Evolutionary conservation across 2,888 invertebrate genomes (phyloP), one percentile per base, ranked within the genome.

Genomic region (Gymnoscelis rufifasciata): DNA sequence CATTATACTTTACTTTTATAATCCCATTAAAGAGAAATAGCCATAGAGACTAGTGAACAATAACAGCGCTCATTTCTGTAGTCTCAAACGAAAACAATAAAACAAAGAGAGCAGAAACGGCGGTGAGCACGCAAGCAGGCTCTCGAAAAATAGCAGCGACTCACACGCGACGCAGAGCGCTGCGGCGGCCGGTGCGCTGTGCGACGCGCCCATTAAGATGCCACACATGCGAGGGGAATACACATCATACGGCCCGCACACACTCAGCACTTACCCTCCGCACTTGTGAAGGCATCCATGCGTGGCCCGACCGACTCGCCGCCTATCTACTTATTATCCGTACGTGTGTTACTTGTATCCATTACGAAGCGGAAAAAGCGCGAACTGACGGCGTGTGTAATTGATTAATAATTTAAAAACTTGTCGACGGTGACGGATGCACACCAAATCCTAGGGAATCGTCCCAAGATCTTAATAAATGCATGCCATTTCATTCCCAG

Each of bases 351-450:
- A 5, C 60, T 66, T 74, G 78, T 80, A 78, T 86, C 79, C 80
- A 87, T 86, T 84, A 86, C 86, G 72, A 64, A 64, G 66, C 68
- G 78, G 78, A 82, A 83, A 82, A 81, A 78, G 76, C 71, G 70
- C 74, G 43, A 50, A 64, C 70, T 82, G 38, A 69, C 79, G 71
- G 78, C 63, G 76, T 79, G 81, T 78, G 76, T 87, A 86, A 87
- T 87, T 84, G 82, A 86, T 84, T 81, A 80, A 74, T 78, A 78
- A 81, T 80, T 79, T 71, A 75, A 78, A 74, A 77, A 70, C 70
- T 74, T 66, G 75, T 68, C 68, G 66, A 64, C 69, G 62, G 52
- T 66, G 59, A 53, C 60, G 43, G 51, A 51, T 56, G 51, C 54
- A 54, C 59, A 43, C 43, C 47, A 52, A 26, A 28, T 19, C 23